Conservation (phyloP, 1,140 invertebrate species). For the Rhagoletis zephyria region DNA sequence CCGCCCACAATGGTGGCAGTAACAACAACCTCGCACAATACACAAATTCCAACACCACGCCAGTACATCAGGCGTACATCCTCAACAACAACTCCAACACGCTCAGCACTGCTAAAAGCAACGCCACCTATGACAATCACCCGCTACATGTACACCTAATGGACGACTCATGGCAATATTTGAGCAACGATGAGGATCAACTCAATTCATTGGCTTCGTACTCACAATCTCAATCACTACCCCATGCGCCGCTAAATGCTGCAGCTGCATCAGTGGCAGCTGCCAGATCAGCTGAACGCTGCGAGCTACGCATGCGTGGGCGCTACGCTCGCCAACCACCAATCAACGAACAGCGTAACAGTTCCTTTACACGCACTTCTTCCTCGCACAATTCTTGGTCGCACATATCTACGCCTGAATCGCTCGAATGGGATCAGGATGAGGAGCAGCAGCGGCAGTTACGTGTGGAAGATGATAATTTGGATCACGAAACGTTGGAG, state of each 20-base stretch:
- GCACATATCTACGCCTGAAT: conserved; percentile 71
- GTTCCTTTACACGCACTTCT: conserved; percentile 64
- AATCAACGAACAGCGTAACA: conserved; percentile 56
- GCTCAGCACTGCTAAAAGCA: not conserved
- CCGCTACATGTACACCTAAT: conserved; percentile 31
- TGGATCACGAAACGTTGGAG: conserved; percentile 69
- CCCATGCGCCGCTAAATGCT: conserved; percentile 26
- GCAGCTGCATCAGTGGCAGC: not conserved
- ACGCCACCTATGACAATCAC: conserved; percentile 21
- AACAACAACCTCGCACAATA: conserved; percentile 53
- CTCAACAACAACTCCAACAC: conserved; percentile 29
- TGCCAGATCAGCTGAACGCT: not conserved
- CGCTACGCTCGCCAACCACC: not conserved
- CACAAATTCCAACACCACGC: conserved; percentile 6
- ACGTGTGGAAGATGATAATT: conserved; percentile 65
- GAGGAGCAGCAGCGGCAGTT: conserved; percentile 68
- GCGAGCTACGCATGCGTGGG: not conserved
- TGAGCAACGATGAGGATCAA: conserved; percentile 11
- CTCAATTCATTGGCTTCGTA: not conserved
- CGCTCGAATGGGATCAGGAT: conserved; percentile 71
- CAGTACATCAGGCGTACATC: not conserved
- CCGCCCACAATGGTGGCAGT: conserved; percentile 13
- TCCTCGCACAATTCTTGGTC: conserved; percentile 71
- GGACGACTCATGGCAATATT: conserved; percentile 38
- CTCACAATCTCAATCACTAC: conserved; percentile 9